Conservation (phyloP, 2,113 vertebrate species). For the human (Homo sapiens) region DNA sequence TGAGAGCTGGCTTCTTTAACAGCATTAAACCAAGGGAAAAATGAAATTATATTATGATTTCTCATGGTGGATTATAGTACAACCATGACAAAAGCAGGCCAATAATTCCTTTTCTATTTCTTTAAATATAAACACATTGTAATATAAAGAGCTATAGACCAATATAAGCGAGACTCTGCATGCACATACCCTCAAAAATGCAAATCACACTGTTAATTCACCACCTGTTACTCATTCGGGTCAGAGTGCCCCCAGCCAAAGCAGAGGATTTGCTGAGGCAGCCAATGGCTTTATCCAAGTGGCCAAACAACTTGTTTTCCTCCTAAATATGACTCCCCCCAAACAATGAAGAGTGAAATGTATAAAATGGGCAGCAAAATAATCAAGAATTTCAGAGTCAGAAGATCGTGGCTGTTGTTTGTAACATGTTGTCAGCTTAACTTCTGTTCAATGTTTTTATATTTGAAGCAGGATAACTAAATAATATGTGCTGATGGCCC, state of each 20-base stretch:
- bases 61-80: constrained; percentile 64
- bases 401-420: neutral
- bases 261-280: neutral
- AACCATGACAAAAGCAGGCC: constrained; percentile 44
- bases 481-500: neutral
- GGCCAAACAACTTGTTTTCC: neutral
- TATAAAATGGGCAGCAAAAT: constrained; percentile 35
- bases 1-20: constrained; percentile 42
- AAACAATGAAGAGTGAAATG: neutral
- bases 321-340: constrained; percentile 23
- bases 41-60: constrained; percentile 76
- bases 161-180: neutral
- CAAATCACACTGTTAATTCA: constrained; percentile 50
- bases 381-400: constrained; percentile 34
- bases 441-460: neutral
- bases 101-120: constrained; percentile 14
- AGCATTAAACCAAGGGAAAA: constrained; percentile 55
- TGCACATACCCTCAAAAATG: neutral
- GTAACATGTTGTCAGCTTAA: neutral
- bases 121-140: constrained; percentile 51
- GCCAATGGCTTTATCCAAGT: neutral
- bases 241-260: neutral
- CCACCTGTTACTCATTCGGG: constrained; percentile 42
- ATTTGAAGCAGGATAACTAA: neutral
- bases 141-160: constrained; percentile 23